These are phyloP conservation scores for Schrankia costaestrigalis DNA, from an alignment of 2,888 invertebrate genomes.

Conservation along the genomic window DNA sequence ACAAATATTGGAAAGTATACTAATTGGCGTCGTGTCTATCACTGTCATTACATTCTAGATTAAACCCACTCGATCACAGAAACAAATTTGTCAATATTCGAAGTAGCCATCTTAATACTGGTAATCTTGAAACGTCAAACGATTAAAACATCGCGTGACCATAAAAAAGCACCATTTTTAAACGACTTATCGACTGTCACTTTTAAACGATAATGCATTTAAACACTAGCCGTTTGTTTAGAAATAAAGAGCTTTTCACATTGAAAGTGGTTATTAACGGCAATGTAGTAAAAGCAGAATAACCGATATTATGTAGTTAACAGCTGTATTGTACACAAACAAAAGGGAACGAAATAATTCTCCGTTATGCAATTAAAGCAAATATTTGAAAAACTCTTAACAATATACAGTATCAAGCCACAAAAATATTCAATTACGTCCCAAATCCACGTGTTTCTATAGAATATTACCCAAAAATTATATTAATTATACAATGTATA, in stretches of 20 bases:
- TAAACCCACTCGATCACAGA: constrained; percentile 52
- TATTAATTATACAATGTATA: no score
- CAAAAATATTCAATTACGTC: no score
- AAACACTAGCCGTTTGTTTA: constrained; percentile 28
- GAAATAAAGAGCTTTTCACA: constrained; percentile 24
- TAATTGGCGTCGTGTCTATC: not conserved
- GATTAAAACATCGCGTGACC: constrained; percentile 63
- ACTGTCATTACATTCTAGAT: constrained; percentile 26
- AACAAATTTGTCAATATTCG: constrained; percentile 70
- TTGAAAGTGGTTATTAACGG: no score
- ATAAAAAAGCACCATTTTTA: constrained; percentile 72
- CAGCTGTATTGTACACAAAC: no score
- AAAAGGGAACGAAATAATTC: no score
- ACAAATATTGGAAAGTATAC: not conserved
- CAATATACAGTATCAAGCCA: no score
- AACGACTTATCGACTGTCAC: constrained; percentile 66
- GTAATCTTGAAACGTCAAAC: constrained; percentile 70
- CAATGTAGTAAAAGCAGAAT: no score
- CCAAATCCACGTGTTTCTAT: no score
- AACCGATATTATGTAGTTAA: no score
- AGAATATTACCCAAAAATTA: no score
- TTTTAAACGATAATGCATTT: constrained; percentile 28
- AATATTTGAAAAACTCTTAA: no score
- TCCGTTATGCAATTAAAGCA: no score
- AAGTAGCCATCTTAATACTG: constrained; percentile 61